phyloP scores from a whole-genome alignment of 37 sponge, comb jelly and placozoan genomes.

The Amphimedon queenslandica region DNA sequence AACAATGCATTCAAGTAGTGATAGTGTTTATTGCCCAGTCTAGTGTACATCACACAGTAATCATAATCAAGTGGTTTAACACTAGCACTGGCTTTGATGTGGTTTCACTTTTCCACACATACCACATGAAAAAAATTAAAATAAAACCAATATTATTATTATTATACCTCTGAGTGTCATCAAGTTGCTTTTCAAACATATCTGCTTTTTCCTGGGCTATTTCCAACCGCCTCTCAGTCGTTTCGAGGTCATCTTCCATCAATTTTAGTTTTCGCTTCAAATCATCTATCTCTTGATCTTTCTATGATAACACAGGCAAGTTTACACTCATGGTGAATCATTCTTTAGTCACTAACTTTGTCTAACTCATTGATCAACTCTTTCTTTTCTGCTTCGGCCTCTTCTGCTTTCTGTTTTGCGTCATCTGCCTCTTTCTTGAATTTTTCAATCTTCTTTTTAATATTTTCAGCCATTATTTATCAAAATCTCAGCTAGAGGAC shows the following conservation, averaged over 20 bases:
- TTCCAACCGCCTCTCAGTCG: slow-evolving; percentile 32
- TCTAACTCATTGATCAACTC: not conserved
- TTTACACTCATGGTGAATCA: too few species aligned
- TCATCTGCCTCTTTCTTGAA: not conserved
- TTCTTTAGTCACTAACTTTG: too few species aligned
- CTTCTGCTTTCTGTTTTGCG: not conserved
- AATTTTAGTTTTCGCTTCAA: slow-evolving; percentile 45
- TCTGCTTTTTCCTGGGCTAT: not conserved
- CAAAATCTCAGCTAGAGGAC: too few species aligned
- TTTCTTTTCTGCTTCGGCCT: not conserved
- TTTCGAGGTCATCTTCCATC: slow-evolving; percentile 53
- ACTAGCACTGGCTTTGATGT: too few species aligned
- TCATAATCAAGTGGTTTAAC: too few species aligned
- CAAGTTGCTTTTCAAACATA: not conserved
- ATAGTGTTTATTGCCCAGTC: too few species aligned
- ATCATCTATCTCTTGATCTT: slow-evolving; percentile 39
- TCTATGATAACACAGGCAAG: slow-evolving; percentile 10
- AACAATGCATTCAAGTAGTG: too few species aligned
- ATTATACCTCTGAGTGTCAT: not conserved
- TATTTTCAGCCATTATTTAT: too few species aligned
- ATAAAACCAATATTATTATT: too few species aligned
- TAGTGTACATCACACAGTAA: too few species aligned
- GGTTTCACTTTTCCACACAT: too few species aligned
- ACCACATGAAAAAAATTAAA: too few species aligned
- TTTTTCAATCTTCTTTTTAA: not conserved